Evolutionary conservation across 2,113 vertebrate genomes (phyloP), one percentile per base, ranked within the genome.

Genomic region (Thunnus thynnus): DNA sequence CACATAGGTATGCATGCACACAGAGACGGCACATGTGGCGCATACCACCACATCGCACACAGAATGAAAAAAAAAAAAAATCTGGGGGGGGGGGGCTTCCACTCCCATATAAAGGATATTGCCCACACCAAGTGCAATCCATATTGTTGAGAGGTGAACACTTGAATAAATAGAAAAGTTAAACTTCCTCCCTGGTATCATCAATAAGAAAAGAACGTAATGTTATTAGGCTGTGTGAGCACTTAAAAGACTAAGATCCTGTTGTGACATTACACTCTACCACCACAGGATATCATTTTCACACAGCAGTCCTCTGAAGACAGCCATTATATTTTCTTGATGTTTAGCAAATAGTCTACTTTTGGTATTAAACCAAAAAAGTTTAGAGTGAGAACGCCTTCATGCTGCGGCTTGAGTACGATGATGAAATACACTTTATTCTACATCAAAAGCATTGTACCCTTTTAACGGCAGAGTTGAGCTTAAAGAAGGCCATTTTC

Each of bases 401-500:
- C 3, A 10, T 2, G n/a, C 72, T 68, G 27, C 11, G 1, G 62
- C 16, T 73, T 3, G 5, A 56, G 51, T 44, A n/a, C 25, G 70
- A 80, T 80, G 65, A 83, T 78, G 68, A 82, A 82, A 86, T 63
- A 69, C 61, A 72, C 52, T 86, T 82, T 82, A 89, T 85, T 78
- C 86, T 71, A 76, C 86, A 86, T 81, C 72, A 71, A 70, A 88
- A 76, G 50, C 76, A 58, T 62, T 51, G 50, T 68, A 69, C 12
- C 57, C 44, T 57, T 77, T 86, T 82, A 78, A 63, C 71, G 3
- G 66, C 65, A 30, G 22, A 77, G 76, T 75, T 62, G 77, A 79
- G 73, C 79, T 82, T 74, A 80, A 86, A 88, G 72, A 72, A 84
- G 68, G 47, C 72, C 72, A 71, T 90, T 92, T 84, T 82, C 85